Evolutionary conservation across 53 echinoderm and acorn worm species (phyloP).

Genomic region (Patiria pectinifera): DNA sequence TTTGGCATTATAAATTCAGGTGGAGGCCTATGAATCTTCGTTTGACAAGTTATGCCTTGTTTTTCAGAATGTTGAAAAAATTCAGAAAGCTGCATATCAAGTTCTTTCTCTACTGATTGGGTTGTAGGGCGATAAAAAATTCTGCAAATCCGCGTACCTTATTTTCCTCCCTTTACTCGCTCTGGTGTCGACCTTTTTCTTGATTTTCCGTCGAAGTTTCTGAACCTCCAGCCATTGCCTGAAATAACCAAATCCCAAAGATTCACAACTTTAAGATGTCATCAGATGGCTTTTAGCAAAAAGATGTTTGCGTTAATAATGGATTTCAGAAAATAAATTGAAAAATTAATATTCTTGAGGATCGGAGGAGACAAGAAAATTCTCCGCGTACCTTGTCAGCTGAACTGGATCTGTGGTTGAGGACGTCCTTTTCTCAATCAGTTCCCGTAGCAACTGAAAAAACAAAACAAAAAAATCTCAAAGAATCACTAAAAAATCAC

Average conservation of each 20-base stretch:
- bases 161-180: slow-evolving; percentile 96
- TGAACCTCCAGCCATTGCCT: slow-evolving; percentile 97
- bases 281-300: too few relatives aligned
- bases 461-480: not conserved
- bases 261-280: not conserved
- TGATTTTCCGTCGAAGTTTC: slow-evolving; percentile 89
- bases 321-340: too few relatives aligned
- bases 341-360: slow-evolving; percentile 1
- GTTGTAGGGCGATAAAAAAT: too few relatives aligned
- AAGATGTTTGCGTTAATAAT: too few relatives aligned
- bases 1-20: too few relatives aligned
- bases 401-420: slow-evolving; percentile 86
- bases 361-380: not conserved
- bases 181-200: slow-evolving; percentile 91
- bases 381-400: slow-evolving; percentile 77
- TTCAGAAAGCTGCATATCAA: too few relatives aligned
- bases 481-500: not conserved
- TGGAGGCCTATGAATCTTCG: too few relatives aligned
- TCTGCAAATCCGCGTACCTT: slow-evolving; percentile 56
- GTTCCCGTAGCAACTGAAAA: slow-evolving; percentile 85
- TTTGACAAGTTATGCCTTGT: too few relatives aligned
- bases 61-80: too few relatives aligned
- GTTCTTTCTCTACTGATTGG: too few relatives aligned
- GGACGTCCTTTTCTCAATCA: slow-evolving; percentile 85
- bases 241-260: not conserved